These are phyloP conservation scores for Myotis lucifugus DNA, from an alignment of 2,113 vertebrate genomes.

Conservation along the genomic window DNA sequence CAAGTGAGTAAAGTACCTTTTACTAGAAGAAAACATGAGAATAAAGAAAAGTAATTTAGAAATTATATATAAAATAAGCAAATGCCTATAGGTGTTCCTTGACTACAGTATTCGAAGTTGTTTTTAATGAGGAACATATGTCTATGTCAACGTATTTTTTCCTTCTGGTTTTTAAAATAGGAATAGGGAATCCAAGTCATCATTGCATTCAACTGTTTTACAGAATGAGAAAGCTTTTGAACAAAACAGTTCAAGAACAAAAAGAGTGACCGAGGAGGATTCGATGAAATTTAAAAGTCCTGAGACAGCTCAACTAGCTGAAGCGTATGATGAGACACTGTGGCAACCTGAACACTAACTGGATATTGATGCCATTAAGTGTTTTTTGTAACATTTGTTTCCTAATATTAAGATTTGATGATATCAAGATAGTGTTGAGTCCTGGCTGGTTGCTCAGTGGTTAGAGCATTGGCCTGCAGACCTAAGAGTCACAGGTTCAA, in stretches of 20 bases:
- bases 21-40: background rate
- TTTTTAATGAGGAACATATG: background rate
- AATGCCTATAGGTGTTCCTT: background rate
- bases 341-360: background rate
- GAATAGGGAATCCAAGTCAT: slow-evolving; percentile 23
- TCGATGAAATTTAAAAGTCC: background rate
- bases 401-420: background rate
- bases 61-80: background rate
- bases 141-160: background rate
- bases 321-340: background rate
- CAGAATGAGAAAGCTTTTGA: background rate
- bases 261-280: background rate
- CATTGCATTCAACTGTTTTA: background rate
- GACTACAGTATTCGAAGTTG: background rate
- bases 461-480: too few relatives aligned
- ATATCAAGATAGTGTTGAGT: background rate
- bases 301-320: background rate
- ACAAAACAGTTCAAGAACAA: background rate
- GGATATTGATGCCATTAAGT: background rate
- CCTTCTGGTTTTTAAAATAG: background rate
- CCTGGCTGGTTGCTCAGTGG: too few relatives aligned
- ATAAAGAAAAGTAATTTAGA: slow-evolving; percentile 7
- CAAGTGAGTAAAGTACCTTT: background rate
- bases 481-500: too few relatives aligned
- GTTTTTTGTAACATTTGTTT: background rate